Base-by-base conservation (phyloP, 2,888 invertebrate species). In the Stegana nigrithorax region DNA sequence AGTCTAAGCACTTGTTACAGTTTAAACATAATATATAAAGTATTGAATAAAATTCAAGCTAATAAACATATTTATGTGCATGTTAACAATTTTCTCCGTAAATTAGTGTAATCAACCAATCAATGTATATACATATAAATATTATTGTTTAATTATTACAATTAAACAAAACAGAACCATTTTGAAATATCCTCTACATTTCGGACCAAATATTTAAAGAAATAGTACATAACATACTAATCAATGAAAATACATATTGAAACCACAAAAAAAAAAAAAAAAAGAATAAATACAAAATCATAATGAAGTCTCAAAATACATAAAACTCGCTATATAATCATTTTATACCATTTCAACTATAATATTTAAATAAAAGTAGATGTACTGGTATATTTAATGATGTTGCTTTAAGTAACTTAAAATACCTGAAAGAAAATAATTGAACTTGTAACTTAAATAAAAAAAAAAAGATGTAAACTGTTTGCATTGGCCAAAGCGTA, bases 381-480 rank as follows among this genome's bases (percentile, higher is more conserved):
- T n/a, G n/a, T n/a, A n/a, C n/a, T n/a, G n/a, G n/a, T n/a, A n/a
- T n/a, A n/a, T n/a, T n/a, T n/a, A n/a, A n/a, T n/a, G 10, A n/a
- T 55, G 23, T 55, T 55, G 53, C 53, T 55, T 55, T 55, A 55
- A 55, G 36, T 55, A 26, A 12, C 32, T 14, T 36, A 29, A 36
- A 26, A 21, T 55, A 55, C 53, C 53, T 55, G 53, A 55, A 55
- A 23, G 36, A 32, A 44, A 27, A 27, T 19, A 42, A 57, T 10
- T 39, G 27, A 50, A 45, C 47, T 32, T 36, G n/a, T 39, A 36
- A 14, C 39, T 14, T 47, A 23, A 47, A 19, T 23, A 23, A 1
- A 51, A 51, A 27, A 14, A 55, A 39, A 8, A 10, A 8, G 5
- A 8, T 50, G 12, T 19, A 50, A 26, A 50, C 23, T 50, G 25